Evolutionary conservation across 2,113 vertebrate species (phyloP), one percentile per base, ranked within the genome.

Genomic region (Leptobrachium ailaonicum): DNA sequence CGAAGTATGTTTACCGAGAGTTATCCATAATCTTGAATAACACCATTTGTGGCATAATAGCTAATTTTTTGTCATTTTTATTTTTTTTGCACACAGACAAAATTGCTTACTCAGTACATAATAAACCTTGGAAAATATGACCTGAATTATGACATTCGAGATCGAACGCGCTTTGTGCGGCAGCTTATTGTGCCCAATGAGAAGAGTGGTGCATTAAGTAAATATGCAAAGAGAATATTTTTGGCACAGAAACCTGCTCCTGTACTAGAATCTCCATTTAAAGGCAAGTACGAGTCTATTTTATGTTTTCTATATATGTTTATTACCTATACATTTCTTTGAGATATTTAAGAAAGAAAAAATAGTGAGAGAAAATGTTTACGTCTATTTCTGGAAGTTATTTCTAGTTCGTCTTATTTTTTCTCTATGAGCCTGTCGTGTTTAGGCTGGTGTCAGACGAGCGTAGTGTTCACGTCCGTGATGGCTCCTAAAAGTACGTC

Each of bases 1-100:
- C 93, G 94, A 95, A 96, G 95, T 95, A 94, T 96, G 94, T 97
- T 97, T 97, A 95, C 95, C 93, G 94, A 93, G 92, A 94, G 92
- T 94, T 95, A 97, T 97, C 96, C 96, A 97, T 97, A 97, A 97
- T 96, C 95, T 94, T 96, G 96, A 97, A 96, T 95, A 93, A 97
- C 92, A 87, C 88, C 4, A 8, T 8, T 50, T 50, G 85, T 88
- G 91, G 13, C 54, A 88, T 91, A 85, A 14, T 72, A 8, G 40
- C 64, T 41, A 32, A 32, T 40, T 41, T 50, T 44, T 64, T 66
- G 14, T 58, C 89, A 89, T 90, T 85, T 91, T 86, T 88, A 88
- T 82, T 58, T 86, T 87, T 84, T 82, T 79, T 89, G 88, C 85
- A 83, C 87, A 87, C 91, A 99, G 98, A 98, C 98, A 84, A 99